A percentile compares a stretch with the other conserved stretches of the same genome.
These are phyloP conservation scores for Glossophaga mutica DNA, from an alignment of 2,797 vertebrate species.

Conservation along the genomic window DNA sequence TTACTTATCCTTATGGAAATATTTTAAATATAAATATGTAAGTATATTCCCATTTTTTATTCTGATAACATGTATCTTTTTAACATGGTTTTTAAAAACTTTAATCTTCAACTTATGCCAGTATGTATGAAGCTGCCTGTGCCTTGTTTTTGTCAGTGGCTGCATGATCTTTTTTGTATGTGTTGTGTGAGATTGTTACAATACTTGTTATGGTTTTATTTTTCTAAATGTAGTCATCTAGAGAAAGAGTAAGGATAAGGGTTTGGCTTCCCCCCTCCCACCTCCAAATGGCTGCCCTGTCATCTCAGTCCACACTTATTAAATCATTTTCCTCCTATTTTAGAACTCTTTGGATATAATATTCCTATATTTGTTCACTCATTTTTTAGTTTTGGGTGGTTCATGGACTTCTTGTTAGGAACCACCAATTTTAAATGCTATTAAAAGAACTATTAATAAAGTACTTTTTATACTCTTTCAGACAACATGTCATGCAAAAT, in stretches of 20 bases:
- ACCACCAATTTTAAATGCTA: neutral
- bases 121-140: neutral
- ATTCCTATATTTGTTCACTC: neutral
- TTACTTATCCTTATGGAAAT: neutral
- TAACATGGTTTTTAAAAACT: neutral
- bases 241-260: neutral
- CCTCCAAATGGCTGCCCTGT: neutral
- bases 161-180: neutral
- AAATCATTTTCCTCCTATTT: neutral
- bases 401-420: neutral
- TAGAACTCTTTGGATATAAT: neutral
- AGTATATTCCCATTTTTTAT: neutral
- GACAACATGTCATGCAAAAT: neutral
- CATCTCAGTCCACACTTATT: neutral
- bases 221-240: neutral
- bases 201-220: neutral
- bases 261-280: neutral
- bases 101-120: neutral
- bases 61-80: neutral
- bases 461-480: neutral
- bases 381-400: neutral
- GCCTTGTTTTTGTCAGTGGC: neutral
- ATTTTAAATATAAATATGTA: neutral
- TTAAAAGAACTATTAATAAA: neutral
- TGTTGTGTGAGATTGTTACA: neutral